A percentile compares a stretch with the other conserved stretches of the same genome.
Evolutionary conservation across 2,113 vertebrate species (phyloP).

Genomic region (Pachycephala philippinensis): DNA sequence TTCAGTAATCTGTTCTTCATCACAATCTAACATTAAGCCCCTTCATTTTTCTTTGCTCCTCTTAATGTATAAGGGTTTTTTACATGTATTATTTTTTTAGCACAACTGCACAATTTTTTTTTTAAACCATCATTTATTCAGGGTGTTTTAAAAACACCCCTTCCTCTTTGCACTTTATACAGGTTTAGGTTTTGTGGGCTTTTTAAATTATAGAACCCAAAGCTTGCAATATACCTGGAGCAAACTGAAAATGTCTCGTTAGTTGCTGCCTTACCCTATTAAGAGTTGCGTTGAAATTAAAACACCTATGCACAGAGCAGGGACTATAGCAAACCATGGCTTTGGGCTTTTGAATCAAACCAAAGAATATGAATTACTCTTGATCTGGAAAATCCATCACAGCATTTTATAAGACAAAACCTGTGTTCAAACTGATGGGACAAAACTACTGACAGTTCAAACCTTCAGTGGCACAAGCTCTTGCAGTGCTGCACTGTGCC

Average conservation of each 20-base stretch:
- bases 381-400: neutral
- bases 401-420: neutral
- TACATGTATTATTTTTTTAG: neutral
- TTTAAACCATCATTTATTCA: neutral
- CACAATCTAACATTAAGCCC: neutral
- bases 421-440: neutral
- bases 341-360: neutral
- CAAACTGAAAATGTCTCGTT: neutral
- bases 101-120: neutral
- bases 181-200: neutral
- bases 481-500: neutral
- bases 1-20: neutral
- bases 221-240: neutral
- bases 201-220: neutral
- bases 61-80: neutral
- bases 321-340: neutral
- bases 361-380: neutral
- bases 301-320: neutral
- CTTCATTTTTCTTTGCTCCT: neutral
- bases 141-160: neutral
- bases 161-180: neutral
- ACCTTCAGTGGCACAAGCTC: accelerated
- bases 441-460: neutral
- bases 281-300: neutral
- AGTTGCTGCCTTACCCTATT: neutral